Percentiles rank a stretch among this genome's conserved stretches.
These are phyloP conservation scores for Eueremaeus valkanovi DNA, from an alignment of 2,888 invertebrate genomes.

Conservation along the genomic window DNA sequence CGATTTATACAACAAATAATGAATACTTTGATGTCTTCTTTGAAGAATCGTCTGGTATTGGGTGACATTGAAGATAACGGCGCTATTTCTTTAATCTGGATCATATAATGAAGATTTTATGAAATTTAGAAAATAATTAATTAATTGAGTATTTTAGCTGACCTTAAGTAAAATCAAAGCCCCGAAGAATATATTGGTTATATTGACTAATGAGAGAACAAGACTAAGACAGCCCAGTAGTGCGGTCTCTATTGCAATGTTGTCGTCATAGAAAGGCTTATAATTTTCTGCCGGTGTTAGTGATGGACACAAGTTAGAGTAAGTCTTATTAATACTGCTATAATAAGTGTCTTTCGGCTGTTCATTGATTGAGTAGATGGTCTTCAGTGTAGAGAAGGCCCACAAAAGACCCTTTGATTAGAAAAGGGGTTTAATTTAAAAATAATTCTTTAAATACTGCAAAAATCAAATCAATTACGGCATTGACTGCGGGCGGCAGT, in stretches of 20 bases:
- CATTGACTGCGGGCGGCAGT: conserved; percentile 74
- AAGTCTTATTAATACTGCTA: not conserved
- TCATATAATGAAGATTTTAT: not conserved
- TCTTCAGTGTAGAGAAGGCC: conserved; percentile 43
- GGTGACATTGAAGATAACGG: conserved; percentile 68
- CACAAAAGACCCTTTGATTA: conserved; percentile 46
- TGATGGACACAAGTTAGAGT: conserved; percentile 41
- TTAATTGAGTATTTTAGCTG: not conserved
- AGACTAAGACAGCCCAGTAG: conserved; percentile 74
- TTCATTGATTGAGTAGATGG: conserved; percentile 42
- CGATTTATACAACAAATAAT: not conserved
- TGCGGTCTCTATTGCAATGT: conserved; percentile 70
- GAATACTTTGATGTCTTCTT: conserved; percentile 67
- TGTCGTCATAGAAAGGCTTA: conserved; percentile 65
- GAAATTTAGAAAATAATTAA: conserved; percentile 38
- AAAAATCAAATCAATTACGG: no score
- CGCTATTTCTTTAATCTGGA: conserved; percentile 73
- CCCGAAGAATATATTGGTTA: conserved; percentile 63
- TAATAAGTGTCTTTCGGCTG: conserved; percentile 7
- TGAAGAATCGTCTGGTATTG: conserved; percentile 71
- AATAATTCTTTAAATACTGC: no score
- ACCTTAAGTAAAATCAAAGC: conserved; percentile 46
- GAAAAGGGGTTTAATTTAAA: no score
- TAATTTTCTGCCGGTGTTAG: conserved; percentile 47
- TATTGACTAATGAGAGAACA: conserved; percentile 72